Base-by-base conservation (phyloP, 2,797 vertebrate species). In the Tinamus major region DNA sequence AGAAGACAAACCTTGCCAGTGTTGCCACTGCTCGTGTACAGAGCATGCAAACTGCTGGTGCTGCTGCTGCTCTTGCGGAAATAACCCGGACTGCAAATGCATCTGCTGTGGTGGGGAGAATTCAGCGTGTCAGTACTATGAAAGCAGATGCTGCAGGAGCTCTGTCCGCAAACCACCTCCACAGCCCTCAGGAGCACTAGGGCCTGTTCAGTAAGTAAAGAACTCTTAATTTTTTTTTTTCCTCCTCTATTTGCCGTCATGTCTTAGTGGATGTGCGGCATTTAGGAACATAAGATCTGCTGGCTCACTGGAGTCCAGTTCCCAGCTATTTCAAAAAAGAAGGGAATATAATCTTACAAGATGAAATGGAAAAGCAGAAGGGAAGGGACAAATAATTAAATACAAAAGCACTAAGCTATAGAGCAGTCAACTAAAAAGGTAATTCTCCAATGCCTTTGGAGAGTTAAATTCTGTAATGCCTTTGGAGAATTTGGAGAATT, bases 41-140 rank as follows among this genome's bases (percentile, higher is more conserved):
- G 96, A 97, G 71, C 92, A 81, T 5, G 91, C 96, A 85, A 96
- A 96, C 44, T 96, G 97, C 61, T 97, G 96, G 64, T 96, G 95
- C 75, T 97, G 97, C 69, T 97, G 96, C 90, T 97, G 96, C 53
- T 97, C 96, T 69, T 96, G 94, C 82, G 95, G 96, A 84, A 97
- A 94, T 14, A 80, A 97, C 39, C 96, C 96, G 79, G 80, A 93
- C 68, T 97, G 95, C 29, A 97, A 97, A 74, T 96, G 48, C 79
- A 95, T 96, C 72, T 96, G 97, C 85, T 93, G 68, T 5, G 29
- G 0, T 27, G 80, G 7, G 48, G 94, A 89, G 64, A 95, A 94
- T 6, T 23, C 88, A 58, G n/a, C 58, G 8, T 95, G 87, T 71
- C 85, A 95, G 55, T 97, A 95, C 69, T 97, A 97, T 0, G 96